Percentiles rank a stretch among this genome's conserved stretches.
phyloP scores from a whole-genome alignment of 2,797 vertebrate genomes.

The Gymnocypris eckloni region DNA sequence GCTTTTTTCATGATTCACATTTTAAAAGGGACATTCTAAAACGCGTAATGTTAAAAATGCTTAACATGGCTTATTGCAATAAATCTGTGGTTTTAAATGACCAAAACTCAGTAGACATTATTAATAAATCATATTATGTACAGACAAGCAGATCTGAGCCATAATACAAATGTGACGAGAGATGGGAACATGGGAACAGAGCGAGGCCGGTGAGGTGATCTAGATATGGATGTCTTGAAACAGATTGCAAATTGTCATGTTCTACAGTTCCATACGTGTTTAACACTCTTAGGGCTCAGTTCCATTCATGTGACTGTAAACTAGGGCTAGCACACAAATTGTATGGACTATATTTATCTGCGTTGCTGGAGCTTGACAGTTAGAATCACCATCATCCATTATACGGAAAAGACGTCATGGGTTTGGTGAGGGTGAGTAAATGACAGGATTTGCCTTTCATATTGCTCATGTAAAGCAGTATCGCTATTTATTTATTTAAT shows the following conservation, averaged over 20 bases:
- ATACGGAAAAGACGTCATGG: neutral
- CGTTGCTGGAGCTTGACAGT: neutral
- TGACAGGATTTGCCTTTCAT: neutral
- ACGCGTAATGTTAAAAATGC: too few relatives aligned
- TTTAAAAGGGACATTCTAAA: too few relatives aligned
- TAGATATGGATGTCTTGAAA: neutral
- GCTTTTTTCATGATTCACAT: too few relatives aligned
- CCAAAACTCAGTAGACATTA: too few relatives aligned
- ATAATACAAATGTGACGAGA: too few relatives aligned
- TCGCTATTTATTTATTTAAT: too few relatives aligned
- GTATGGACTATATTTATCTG: slow-evolving; percentile 9
- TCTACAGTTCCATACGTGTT: neutral
- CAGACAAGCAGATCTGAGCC: too few relatives aligned
- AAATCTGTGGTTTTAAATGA: too few relatives aligned
- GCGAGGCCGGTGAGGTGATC: too few relatives aligned
- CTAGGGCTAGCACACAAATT: neutral
- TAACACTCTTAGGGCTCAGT: neutral
- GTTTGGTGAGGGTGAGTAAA: neutral
- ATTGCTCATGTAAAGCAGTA: neutral
- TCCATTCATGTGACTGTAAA: neutral
- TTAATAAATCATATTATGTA: too few relatives aligned
- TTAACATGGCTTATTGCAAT: too few relatives aligned
- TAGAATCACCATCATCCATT: neutral
- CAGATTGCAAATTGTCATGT: neutral
- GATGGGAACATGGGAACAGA: too few relatives aligned